Evolutionary conservation across 1,140 invertebrate species (phyloP), one percentile per base, ranked within the genome.

Genomic region (Phymorhynchus buccinoides): DNA sequence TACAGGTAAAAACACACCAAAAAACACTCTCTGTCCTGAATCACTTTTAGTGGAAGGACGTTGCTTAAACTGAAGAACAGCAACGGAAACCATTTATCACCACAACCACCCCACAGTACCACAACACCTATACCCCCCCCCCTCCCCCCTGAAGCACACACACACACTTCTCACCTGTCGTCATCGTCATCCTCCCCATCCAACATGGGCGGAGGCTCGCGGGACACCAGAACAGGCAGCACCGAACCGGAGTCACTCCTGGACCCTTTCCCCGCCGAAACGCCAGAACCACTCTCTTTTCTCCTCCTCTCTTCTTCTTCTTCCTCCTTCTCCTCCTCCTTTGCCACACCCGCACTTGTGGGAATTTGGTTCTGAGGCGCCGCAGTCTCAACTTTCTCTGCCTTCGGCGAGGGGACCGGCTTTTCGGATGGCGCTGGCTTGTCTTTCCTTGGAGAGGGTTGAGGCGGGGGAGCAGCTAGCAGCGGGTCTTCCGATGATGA

Each of bases 141-240:
- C 56, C 56, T 27, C 22, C 56, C 56, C 12, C 56, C 18, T n/a
- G n/a, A n/a, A n/a, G n/a, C n/a, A n/a, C n/a, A 7, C 56, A 3
- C 27, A 14, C 2, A 48, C 3, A 2, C 41, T 16, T 32, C 77
- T 77, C n/a, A 88, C 87, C 85, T 86, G 56, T 90, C 87, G 42
- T 83, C 85, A 27, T 89, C 88, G 14, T 86, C 84, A 22, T 89
- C 88, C 30, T 87, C 86, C 73, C 86, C 87, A 83, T 90, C 90
- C 75, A 86, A 83, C 48, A 90, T 42, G 32, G 90, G 90, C 16
- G 90, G 90, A 0, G 90, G 90, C 78, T 89, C 90, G 71, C 81
- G 35, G 32, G 84, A 75, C 37, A 75, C 87, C 9, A 80, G 42
- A 1, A 80, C 62, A 7, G 87, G 83, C n/a, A 86, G 71, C 16